Evolutionary conservation across 2,797 vertebrate genomes (phyloP).

Genomic region (Sebastes alutus): DNA sequence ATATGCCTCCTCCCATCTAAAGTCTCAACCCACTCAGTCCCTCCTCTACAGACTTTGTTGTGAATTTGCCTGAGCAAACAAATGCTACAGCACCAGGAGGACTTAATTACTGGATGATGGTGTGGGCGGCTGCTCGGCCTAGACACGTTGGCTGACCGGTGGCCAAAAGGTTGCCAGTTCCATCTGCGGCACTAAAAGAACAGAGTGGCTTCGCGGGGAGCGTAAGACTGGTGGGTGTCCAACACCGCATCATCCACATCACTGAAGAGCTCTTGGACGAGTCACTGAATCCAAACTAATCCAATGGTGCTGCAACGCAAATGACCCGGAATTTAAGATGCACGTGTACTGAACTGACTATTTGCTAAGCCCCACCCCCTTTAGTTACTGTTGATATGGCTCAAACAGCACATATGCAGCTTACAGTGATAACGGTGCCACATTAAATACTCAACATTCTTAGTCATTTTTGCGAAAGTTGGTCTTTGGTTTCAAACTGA

Average conservation of each 20-base stretch:
- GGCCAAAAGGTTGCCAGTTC: constrained; percentile 30
- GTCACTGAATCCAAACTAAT: constrained; percentile 1
- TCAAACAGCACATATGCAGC: neutral
- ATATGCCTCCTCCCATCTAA: neutral
- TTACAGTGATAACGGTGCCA: neutral
- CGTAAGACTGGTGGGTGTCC: constrained; percentile 32
- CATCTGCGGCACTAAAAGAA: constrained; percentile 22
- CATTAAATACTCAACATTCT: neutral
- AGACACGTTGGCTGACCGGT: constrained; percentile 26
- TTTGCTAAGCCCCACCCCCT: neutral
- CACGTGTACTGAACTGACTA: neutral
- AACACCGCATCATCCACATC: neutral
- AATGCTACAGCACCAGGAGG: constrained; percentile 23
- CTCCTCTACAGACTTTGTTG: constrained; percentile 18
- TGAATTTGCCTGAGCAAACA: constrained; percentile 29
- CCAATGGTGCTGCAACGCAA: constrained; percentile 4
- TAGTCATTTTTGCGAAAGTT: neutral
- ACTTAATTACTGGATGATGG: constrained; percentile 10
- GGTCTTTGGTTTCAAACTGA: neutral
- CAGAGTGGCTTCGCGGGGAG: constrained; percentile 1
- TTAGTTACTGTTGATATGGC: neutral
- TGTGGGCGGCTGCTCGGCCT: constrained; percentile 27
- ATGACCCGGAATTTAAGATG: constrained; percentile 10
- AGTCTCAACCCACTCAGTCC: constrained; percentile 28
- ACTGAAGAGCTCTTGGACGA: constrained; percentile 9